phyloP scores from a whole-genome alignment of 1,140 invertebrate species.

The Procambarus virginalis region DNA sequence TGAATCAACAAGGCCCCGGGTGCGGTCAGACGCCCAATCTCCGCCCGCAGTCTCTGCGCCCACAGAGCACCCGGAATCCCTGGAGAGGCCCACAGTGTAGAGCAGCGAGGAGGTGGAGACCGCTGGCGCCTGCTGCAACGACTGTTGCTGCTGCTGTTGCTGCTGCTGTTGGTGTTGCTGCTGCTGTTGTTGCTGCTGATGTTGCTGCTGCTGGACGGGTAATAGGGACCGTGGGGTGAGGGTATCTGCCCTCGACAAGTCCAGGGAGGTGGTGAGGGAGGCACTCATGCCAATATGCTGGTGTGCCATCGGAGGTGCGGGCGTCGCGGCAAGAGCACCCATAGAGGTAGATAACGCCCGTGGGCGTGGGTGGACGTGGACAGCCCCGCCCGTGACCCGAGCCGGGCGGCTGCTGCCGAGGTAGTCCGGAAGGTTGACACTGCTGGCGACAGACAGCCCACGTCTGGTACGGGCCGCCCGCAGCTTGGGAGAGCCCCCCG shows the following conservation, averaged over 20 bases:
- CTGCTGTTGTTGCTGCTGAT: conserved; percentile 39
- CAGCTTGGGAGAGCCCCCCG: conserved; percentile 59
- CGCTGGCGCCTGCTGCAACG: conserved; percentile 32
- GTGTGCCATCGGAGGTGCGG: conserved; percentile 63
- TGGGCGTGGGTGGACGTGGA: conserved; percentile 63
- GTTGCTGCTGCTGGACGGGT: conserved; percentile 56
- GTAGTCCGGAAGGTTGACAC: conserved; percentile 65
- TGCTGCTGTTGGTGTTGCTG: not conserved
- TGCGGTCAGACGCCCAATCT: conserved; percentile 59
- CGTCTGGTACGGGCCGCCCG: conserved; percentile 55
- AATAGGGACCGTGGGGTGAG: conserved; percentile 56
- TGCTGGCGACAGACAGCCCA: conserved; percentile 58
- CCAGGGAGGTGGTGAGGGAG: conserved; percentile 55
- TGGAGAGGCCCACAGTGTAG: conserved; percentile 61
- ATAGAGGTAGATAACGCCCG: conserved; percentile 67
- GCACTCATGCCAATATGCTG: conserved; percentile 55
- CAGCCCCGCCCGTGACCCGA: conserved; percentile 46
- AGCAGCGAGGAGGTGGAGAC: conserved; percentile 49
- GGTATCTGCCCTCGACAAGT: conserved; percentile 49
- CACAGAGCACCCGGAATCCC: conserved; percentile 58
- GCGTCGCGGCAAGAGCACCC: conserved; percentile 60
- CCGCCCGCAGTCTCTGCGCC: conserved; percentile 58
- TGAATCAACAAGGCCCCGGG: conserved; percentile 60
- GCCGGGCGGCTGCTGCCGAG: conserved; percentile 55
- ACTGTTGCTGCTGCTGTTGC: conserved; percentile 20